A percentile compares a stretch with the other conserved stretches of the same genome.
phyloP scores from a whole-genome alignment of 2,888 invertebrate species.

The Pyrocoelia pectoralis region DNA sequence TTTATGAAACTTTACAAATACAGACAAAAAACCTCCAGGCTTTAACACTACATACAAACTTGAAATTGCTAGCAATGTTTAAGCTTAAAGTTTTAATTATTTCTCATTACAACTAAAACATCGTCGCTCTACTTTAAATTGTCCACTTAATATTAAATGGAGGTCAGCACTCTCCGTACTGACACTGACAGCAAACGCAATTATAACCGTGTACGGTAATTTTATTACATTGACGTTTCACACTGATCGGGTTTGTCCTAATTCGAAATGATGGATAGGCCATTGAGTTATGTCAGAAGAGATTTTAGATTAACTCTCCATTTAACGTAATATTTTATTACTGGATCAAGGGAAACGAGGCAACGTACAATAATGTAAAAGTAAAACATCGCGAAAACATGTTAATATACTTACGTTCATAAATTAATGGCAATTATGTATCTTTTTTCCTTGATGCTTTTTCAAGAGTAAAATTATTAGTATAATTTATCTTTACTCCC shows the following conservation, averaged over 20 bases:
- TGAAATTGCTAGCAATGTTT: conserved; percentile 2
- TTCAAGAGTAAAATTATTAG: too few relatives aligned
- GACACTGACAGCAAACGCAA: conserved; percentile 22
- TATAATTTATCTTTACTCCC: too few relatives aligned
- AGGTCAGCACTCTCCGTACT: conserved; percentile 5
- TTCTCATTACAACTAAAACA: conserved; percentile 11
- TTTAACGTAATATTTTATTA: not conserved
- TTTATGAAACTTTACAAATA: not conserved
- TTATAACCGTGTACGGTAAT: conserved; percentile 23
- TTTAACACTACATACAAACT: not conserved
- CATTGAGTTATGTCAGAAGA: not conserved
- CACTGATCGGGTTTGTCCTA: conserved; percentile 23
- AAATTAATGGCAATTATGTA: too few relatives aligned
- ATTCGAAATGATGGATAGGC: conserved; percentile 24
- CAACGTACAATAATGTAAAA: too few relatives aligned
- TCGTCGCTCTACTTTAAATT: conserved; percentile 4
- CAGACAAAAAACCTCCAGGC: conserved; percentile 6
- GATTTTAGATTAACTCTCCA: not conserved
- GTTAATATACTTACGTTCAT: too few relatives aligned
- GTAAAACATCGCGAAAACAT: too few relatives aligned
- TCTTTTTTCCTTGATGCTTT: too few relatives aligned
- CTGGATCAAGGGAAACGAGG: too few relatives aligned
- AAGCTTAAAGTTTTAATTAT: conserved; percentile 12
- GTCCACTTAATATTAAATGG: not conserved
- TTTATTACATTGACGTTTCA: conserved; percentile 26